A percentile compares a stretch with the other conserved stretches of the same genome.
Evolutionary conservation across 2,113 vertebrate genomes (phyloP).

Genomic region (Struthidea cinerea): DNA sequence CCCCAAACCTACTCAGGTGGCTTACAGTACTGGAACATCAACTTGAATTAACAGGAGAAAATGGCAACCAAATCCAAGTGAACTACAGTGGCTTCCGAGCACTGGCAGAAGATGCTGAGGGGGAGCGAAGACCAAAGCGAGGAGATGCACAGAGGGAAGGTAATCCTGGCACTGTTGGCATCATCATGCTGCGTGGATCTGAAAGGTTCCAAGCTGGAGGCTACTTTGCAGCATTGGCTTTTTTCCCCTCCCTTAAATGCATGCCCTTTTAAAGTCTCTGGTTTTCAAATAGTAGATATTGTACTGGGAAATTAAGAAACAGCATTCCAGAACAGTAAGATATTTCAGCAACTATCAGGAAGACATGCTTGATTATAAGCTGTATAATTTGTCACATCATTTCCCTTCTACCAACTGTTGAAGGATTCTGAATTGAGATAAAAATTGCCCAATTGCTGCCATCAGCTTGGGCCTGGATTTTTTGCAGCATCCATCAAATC

Average conservation of each 20-base stretch:
- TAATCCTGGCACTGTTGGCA: not conserved
- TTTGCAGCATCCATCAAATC: not conserved
- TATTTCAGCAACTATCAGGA: not conserved
- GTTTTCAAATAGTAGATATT: not conserved
- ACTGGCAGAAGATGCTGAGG: not conserved
- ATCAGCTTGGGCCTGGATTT: not conserved
- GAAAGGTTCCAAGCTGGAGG: not conserved
- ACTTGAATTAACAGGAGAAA: not conserved
- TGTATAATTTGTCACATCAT: not conserved
- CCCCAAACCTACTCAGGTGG: not conserved
- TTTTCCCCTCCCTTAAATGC: not conserved
- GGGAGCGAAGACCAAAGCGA: not conserved
- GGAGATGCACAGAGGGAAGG: not conserved
- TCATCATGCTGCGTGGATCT: not conserved
- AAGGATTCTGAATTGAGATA: not conserved
- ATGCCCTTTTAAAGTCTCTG: not conserved
- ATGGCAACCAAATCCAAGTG: not conserved
- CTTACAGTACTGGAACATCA: not conserved
- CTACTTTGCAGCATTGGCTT: not conserved
- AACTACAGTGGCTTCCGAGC: not conserved
- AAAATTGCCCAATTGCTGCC: not conserved
- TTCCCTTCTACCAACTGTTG: not conserved
- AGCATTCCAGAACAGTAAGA: not conserved
- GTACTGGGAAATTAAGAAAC: not conserved
- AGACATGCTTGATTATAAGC: not conserved